A percentile compares a stretch with the other conserved stretches of the same genome.
Conservation (phyloP, 1,140 invertebrate genomes). For the Zaprionus vittiger region DNA sequence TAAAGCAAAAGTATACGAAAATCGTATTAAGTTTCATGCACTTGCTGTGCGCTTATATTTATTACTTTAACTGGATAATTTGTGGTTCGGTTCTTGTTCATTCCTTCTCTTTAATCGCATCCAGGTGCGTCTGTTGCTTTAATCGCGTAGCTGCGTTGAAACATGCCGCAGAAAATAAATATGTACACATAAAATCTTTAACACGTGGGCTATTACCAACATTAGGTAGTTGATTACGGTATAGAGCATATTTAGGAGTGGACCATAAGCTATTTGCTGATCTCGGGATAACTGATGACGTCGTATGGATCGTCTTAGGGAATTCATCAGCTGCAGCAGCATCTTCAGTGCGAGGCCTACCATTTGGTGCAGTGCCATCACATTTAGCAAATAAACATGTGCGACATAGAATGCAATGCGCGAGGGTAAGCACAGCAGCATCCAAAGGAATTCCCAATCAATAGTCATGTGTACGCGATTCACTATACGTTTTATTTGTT, state of each 20-base stretch:
- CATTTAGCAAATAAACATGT: conserved; percentile 37
- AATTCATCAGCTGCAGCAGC: not conserved
- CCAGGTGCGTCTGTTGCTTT: conserved; percentile 30
- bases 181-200: not conserved
- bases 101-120: not conserved
- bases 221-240: not conserved
- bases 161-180: not conserved
- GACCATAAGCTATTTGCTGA: not conserved
- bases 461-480: conserved; percentile 7
- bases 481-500: not conserved
- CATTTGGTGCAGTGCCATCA: conserved; percentile 12
- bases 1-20: conserved; percentile 40
- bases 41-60: conserved; percentile 50
- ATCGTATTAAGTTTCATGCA: conserved; percentile 69
- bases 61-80: conserved; percentile 63
- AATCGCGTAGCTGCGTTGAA: conserved; percentile 10
- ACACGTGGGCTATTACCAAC: not conserved
- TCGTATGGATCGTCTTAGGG: not conserved
- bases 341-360: not conserved
- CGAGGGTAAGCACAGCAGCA: conserved; percentile 13
- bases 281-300: not conserved
- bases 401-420: conserved; percentile 1
- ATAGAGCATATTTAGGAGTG: not conserved
- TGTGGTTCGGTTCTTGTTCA: conserved; percentile 23
- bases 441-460: not conserved